Evolutionary conservation across 1,140 invertebrate genomes (phyloP).

Genomic region (Hypothenemus hampei): DNA sequence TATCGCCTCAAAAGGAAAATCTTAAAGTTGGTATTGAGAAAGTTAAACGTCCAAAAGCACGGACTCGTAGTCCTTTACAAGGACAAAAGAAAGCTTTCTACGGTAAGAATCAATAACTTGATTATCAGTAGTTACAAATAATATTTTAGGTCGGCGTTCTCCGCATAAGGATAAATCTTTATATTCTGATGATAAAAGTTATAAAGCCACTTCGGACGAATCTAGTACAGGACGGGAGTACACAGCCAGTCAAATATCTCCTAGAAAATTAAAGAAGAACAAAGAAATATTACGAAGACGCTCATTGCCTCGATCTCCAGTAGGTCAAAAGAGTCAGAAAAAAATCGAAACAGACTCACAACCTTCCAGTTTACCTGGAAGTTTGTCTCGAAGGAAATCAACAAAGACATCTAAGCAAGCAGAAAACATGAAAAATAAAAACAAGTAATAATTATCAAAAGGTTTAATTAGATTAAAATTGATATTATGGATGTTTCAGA

Average conservation of each 20-base stretch:
- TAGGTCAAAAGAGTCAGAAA: constrained; percentile 27
- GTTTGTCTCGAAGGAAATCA: constrained; percentile 60
- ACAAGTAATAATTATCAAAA: not conserved
- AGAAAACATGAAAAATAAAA: not conserved
- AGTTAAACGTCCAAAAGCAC: constrained; percentile 49
- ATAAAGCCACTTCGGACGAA: constrained; percentile 54
- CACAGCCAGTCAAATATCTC: constrained; percentile 41
- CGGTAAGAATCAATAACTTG: too few species aligned
- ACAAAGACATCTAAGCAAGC: constrained; percentile 40
- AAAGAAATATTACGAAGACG: constrained; percentile 63
- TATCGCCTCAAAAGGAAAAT: constrained; percentile 44
- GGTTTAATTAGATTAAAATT: not conserved
- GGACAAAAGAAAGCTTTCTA: constrained; percentile 54
- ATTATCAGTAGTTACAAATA: too few species aligned
- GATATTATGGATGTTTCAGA: not conserved
- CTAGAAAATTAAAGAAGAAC: constrained; percentile 54
- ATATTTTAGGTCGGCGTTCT: constrained; percentile 28
- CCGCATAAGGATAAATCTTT: constrained; percentile 19
- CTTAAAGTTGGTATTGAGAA: constrained; percentile 33
- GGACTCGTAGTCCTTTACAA: constrained; percentile 56
- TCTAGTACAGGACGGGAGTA: constrained; percentile 53
- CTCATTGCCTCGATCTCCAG: constrained; percentile 46
- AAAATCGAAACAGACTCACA: constrained; percentile 35
- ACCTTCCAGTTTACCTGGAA: constrained; percentile 52
- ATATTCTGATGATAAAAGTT: constrained; percentile 3